Evolutionary conservation across 2,888 invertebrate species (phyloP).

Genomic region (Volucella inflata): DNA sequence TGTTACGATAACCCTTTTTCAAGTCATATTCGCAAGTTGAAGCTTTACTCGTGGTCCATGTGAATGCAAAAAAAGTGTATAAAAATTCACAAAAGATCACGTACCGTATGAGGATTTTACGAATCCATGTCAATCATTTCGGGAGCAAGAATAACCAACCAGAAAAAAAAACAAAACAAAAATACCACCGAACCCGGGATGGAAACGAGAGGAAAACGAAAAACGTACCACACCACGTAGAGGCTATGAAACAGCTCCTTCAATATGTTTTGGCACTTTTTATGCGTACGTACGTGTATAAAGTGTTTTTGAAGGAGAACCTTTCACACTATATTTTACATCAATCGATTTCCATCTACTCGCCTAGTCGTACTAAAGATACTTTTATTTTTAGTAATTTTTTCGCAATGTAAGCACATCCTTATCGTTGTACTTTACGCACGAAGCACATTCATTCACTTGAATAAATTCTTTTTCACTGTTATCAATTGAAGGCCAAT

Average conservation of each 20-base stretch:
- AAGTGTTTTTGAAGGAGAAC: not conserved
- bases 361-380: too few relatives aligned
- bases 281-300: not conserved
- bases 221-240: slow-evolving; percentile 27
- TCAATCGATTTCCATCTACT: slow-evolving; percentile 53
- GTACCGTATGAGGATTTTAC: slow-evolving; percentile 47
- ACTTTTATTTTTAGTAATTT: slow-evolving; percentile 30
- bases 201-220: not conserved
- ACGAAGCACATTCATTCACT: slow-evolving; percentile 39
- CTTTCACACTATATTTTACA: slow-evolving; percentile 32
- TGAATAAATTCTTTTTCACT: slow-evolving; percentile 4
- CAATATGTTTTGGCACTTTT: not conserved
- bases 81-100: slow-evolving; percentile 47
- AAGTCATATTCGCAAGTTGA: not conserved
- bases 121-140: slow-evolving; percentile 64
- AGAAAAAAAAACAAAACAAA: not conserved
- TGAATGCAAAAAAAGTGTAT: slow-evolving; percentile 43
- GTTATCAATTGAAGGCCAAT: slow-evolving; percentile 22
- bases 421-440: slow-evolving; percentile 44
- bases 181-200: slow-evolving; percentile 6
- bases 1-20: slow-evolving; percentile 45
- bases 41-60: slow-evolving; percentile 5
- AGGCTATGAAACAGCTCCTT: slow-evolving; percentile 39
- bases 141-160: not conserved
- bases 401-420: slow-evolving; percentile 49